A percentile compares a stretch with the other conserved stretches of the same genome.
Evolutionary conservation across 2,797 vertebrate species (phyloP).

Genomic region (Danio albolineatus): DNA sequence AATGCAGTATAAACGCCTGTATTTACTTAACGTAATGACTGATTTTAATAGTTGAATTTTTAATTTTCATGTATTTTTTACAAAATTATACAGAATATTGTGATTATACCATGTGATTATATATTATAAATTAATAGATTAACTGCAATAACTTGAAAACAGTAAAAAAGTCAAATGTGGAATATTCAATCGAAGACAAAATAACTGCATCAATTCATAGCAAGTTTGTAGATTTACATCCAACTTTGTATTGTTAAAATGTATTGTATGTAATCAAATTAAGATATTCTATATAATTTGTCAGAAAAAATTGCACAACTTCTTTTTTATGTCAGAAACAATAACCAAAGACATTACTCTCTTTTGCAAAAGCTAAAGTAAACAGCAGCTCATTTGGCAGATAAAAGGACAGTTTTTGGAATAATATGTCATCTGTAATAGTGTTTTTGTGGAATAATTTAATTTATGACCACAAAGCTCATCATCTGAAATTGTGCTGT

Average conservation of each 20-base stretch:
- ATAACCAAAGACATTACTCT: background rate
- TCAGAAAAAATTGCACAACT: no score
- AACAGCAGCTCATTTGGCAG: slow-evolving; percentile 19
- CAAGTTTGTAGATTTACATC: background rate
- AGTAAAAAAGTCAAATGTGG: background rate
- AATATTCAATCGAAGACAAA: background rate
- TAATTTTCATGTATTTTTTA: background rate
- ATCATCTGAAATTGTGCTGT: slow-evolving; percentile 24
- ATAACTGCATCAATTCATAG: background rate
- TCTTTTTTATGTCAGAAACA: background rate
- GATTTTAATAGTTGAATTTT: background rate
- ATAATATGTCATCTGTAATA: slow-evolving; percentile 18
- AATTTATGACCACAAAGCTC: slow-evolving; percentile 6
- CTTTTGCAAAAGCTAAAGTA: background rate
- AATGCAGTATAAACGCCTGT: background rate
- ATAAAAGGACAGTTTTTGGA: slow-evolving; percentile 1
- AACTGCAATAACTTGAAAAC: background rate
- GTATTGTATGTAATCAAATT: background rate
- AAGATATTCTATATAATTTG: no score
- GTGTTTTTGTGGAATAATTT: slow-evolving; percentile 28
- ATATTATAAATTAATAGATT: background rate
- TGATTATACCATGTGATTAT: no score
- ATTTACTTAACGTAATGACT: background rate
- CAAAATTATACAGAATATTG: background rate
- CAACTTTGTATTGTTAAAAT: background rate